Base-by-base conservation (phyloP, 2,797 vertebrate genomes). In the Crenichthys baileyi region DNA sequence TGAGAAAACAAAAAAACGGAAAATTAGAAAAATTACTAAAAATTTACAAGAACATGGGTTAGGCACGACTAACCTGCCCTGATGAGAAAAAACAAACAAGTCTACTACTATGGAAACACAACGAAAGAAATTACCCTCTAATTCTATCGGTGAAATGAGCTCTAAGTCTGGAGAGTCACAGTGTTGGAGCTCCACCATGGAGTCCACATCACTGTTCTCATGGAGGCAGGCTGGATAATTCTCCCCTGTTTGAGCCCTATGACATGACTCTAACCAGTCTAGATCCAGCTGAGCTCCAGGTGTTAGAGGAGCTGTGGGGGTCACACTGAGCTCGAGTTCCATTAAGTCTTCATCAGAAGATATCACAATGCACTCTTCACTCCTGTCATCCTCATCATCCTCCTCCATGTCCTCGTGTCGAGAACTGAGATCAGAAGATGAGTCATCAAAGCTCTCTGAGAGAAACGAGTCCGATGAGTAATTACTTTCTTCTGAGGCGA, bases 401-500 rank as follows among this genome's bases (percentile, higher is more conserved):
- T 44, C 41, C 41, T 70, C 67, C 24, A 75, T 72, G 29, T 90
- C 94, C 0, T 96, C 95, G 0, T 96, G 95, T 2, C 96, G 96
- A 31, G 95, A 94, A 1, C 96, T 96, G 71, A 96, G 95, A 80
- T 96, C 95, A 0, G 95, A 97, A 41, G 79, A 90, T 3, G 77
- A 88, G 77, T 91, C 87, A n/a, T 92, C 90, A 1, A 81, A 91
- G 82, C 90, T 93, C 36, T 88, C 90, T 26, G 88, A 91, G 51
- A 72, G 87, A 31, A 84, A 83, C 2, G 89, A 90, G 75, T 90
- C 84, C 11, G 96, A 97, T 7, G 94, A 96, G 79, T 88, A 94
- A 0, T 96, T 96, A 0, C 94, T 97, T 80, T 96, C 96, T 48
- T 96, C 96, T 0, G 95, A 96, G 24, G 96, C 96, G 81, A 84